Evolutionary conservation across 37 sponge, comb jelly and placozoan species (phyloP).

Genomic region (Diacarnus erythraeanus): DNA sequence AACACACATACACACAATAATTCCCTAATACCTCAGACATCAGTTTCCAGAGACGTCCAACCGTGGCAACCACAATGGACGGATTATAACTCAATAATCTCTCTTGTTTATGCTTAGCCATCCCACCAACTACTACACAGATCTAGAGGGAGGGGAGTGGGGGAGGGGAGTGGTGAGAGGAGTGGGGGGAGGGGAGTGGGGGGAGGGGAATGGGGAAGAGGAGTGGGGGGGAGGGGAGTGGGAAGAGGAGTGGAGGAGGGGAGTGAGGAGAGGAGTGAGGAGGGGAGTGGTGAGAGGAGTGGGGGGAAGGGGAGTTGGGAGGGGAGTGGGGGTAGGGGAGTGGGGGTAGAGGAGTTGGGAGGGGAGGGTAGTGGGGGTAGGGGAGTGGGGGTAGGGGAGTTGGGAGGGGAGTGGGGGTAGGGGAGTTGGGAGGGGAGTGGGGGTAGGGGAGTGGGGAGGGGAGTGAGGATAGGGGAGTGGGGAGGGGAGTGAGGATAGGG

Average conservation of each 20-base stretch:
- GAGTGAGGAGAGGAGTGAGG: neutral
- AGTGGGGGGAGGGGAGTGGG: neutral
- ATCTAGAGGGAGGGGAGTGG: conserved; percentile 32
- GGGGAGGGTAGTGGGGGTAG: neutral
- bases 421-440: neutral
- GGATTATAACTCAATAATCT: conserved; percentile 79
- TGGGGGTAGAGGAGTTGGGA: no score
- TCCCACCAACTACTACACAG: conserved; percentile 93
- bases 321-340: neutral
- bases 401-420: neutral
- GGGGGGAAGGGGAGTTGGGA: neutral
- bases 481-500: neutral
- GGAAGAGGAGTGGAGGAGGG: neutral
- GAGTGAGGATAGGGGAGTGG: neutral
- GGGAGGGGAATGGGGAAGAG: neutral
- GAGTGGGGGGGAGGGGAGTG: neutral
- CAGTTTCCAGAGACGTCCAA: conserved; percentile 90
- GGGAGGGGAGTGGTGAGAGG: neutral
- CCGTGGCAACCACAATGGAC: conserved; percentile 92
- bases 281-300: neutral
- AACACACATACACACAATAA: no score
- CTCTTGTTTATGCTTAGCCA: conserved; percentile 90
- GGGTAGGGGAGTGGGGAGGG: neutral
- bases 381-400: neutral
- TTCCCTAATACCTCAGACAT: conserved; percentile 68